Conservation (phyloP, 2,888 invertebrate species). For the Callosobruchus maculatus region DNA sequence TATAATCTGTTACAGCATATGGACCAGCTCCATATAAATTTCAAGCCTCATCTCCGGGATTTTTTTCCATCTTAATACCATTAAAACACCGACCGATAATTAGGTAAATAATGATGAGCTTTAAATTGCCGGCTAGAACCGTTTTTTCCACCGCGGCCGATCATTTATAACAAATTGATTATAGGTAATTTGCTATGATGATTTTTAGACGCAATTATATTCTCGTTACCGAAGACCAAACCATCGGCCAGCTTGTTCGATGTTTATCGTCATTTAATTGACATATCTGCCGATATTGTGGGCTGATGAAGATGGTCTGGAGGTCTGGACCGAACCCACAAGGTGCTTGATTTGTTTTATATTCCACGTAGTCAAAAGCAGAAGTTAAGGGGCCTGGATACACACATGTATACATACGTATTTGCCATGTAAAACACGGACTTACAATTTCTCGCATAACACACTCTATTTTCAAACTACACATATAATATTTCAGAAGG, state of each 20-base stretch:
- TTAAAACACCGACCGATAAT: not conserved
- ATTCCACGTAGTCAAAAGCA: too few relatives aligned
- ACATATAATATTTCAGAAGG: too few relatives aligned
- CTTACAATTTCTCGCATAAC: too few relatives aligned
- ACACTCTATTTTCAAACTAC: too few relatives aligned
- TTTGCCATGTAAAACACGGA: too few relatives aligned
- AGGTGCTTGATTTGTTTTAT: not conserved
- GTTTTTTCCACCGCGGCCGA: slow-evolving; percentile 7
- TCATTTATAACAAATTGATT: slow-evolving; percentile 34
- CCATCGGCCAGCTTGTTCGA: slow-evolving; percentile 20
- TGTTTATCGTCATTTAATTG: slow-evolving; percentile 25
- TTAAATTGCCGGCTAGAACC: not conserved
- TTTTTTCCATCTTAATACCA: not conserved
- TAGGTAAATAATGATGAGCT: not conserved
- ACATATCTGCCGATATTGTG: slow-evolving; percentile 19
- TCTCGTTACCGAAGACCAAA: slow-evolving; percentile 27
- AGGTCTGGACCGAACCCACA: not conserved
- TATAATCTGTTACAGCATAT: not conserved
- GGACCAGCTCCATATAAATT: not conserved
- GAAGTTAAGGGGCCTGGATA: too few relatives aligned
- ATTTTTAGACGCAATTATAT: slow-evolving; percentile 36
- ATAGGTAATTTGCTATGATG: slow-evolving; percentile 36
- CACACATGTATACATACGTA: too few relatives aligned
- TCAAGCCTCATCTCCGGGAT: not conserved
- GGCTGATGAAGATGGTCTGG: not conserved